These are phyloP conservation scores for Drosophila multiciliata DNA, from an alignment of 2,888 invertebrate species.

Conservation along the genomic window DNA sequence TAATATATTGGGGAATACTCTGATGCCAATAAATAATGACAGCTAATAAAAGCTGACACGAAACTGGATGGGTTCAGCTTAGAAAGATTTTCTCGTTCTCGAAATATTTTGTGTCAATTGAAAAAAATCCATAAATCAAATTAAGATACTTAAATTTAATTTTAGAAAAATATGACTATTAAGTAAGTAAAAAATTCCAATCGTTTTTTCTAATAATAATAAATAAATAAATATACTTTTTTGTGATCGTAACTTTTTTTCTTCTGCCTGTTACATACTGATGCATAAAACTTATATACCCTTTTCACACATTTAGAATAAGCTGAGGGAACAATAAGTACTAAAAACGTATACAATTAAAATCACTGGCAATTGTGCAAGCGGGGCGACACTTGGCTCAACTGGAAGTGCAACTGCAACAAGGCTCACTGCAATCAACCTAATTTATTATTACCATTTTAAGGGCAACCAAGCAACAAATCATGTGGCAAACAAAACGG, in stretches of 20 bases:
- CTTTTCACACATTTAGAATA: neutral
- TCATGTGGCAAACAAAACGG: slow-evolving; percentile 5
- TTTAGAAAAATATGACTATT: neutral
- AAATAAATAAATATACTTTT: neutral
- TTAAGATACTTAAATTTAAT: neutral
- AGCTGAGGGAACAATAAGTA: neutral
- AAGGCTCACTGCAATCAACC: slow-evolving; percentile 74
- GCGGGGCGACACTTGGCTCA: slow-evolving; percentile 9
- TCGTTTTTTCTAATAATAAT: neutral
- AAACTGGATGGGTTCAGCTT: neutral
- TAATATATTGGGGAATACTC: too few species aligned
- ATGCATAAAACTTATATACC: neutral
- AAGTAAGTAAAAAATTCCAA: neutral
- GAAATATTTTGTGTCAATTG: too few species aligned
- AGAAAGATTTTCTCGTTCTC: neutral
- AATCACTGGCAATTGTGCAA: slow-evolving; percentile 23
- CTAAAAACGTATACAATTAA: slow-evolving; percentile 3
- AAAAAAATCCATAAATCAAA: too few species aligned
- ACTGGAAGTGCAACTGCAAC: slow-evolving; percentile 20
- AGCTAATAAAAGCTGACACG: neutral
- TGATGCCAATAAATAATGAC: neutral
- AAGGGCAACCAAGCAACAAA: neutral
- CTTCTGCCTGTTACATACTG: neutral
- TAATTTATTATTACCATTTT: slow-evolving; percentile 66
- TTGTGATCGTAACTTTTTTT: neutral